Percentiles rank a stretch among this genome's conserved stretches.
Evolutionary conservation across 2,888 invertebrate genomes (phyloP).

Genomic region (Tetrapedia diversipes): DNA sequence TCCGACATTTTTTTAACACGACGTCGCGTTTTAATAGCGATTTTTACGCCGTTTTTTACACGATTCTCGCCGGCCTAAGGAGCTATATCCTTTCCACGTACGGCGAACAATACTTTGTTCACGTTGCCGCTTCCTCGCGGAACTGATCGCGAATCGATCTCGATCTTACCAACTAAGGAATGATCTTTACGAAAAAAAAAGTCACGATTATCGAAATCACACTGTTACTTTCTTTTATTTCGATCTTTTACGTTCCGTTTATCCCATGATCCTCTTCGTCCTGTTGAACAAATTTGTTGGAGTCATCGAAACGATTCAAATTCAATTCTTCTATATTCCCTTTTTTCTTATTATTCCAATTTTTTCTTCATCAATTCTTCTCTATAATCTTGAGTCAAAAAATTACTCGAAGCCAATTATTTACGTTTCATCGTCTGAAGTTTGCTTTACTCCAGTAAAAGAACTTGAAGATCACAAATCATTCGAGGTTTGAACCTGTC

Average conservation of each 20-base stretch:
- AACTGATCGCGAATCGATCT: constrained; percentile 15
- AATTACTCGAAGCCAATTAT: too few relatives aligned
- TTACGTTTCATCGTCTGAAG: neutral
- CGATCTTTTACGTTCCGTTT: too few relatives aligned
- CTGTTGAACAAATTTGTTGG: too few relatives aligned
- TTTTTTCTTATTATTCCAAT: too few relatives aligned
- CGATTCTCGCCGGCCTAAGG: constrained; percentile 58
- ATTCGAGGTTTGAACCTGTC: too few relatives aligned
- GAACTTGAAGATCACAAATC: too few relatives aligned
- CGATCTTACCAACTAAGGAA: neutral
- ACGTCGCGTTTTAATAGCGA: constrained; percentile 49
- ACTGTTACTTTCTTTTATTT: too few relatives aligned
- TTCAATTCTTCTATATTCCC: too few relatives aligned
- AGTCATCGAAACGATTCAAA: too few relatives aligned
- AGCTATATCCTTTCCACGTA: constrained; percentile 21
- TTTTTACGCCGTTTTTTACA: constrained; percentile 59
- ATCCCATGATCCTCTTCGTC: too few relatives aligned
- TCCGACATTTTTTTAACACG: constrained; percentile 22
- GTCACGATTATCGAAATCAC: neutral
- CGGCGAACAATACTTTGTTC: constrained; percentile 16
- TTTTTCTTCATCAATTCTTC: neutral
- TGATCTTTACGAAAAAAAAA: neutral
- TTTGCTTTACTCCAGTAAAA: neutral
- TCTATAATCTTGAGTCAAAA: too few relatives aligned
- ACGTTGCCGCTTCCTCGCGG: constrained; percentile 27